Evolutionary conservation across 2,113 vertebrate genomes (phyloP), one percentile per base, ranked within the genome.

Genomic region (Kryptolebias marmoratus): DNA sequence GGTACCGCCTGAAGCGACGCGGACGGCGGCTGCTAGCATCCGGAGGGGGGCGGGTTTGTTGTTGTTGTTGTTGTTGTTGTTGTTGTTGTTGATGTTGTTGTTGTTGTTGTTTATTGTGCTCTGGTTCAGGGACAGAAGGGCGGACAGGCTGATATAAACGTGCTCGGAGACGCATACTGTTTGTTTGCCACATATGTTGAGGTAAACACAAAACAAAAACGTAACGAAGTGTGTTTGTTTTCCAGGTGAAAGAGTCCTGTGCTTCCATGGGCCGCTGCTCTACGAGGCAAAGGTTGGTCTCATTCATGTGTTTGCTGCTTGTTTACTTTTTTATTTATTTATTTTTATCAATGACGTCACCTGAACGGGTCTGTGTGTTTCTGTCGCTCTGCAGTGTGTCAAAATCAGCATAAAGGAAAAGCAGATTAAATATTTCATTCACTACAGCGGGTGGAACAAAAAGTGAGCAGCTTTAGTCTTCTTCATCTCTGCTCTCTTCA

Each of bases 381-480:
- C 45, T 65, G 44, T n/a, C 80, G 4, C 77, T 78, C 94, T 94
- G 0, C 93, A 99, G 97, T 98, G 97, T 90, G 97, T 99, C 83
- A 99, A 98, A 91, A 96, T 97, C 91, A 96, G 95, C 92, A 96
- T 99, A 92, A 99, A 99, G 94, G 97, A 99, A 86, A 99, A 99
- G 87, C 97, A 97, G 93, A 97, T 99, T 91, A 99, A 98, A 87
- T 99, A 99, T 93, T 99, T 99, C 36, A 98, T 99, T 95, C 97
- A 99, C 95, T 98, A 99, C 94, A 99, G 97, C 89, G 97, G 97
- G 80, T 99, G 97, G 97, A 99, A 99, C 95, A 99, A 99, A 92
- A 99, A 99, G 97, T 99, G 92, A 98, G 97, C 94, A 73, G 27
- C 3, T 54, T 53, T 59, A 44, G 2, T 1, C 28, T 56, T 9